Evolutionary conservation across 2,113 vertebrate genomes (phyloP), one percentile per base, ranked within the genome.

Genomic region (Tychaedon coryphoeus): DNA sequence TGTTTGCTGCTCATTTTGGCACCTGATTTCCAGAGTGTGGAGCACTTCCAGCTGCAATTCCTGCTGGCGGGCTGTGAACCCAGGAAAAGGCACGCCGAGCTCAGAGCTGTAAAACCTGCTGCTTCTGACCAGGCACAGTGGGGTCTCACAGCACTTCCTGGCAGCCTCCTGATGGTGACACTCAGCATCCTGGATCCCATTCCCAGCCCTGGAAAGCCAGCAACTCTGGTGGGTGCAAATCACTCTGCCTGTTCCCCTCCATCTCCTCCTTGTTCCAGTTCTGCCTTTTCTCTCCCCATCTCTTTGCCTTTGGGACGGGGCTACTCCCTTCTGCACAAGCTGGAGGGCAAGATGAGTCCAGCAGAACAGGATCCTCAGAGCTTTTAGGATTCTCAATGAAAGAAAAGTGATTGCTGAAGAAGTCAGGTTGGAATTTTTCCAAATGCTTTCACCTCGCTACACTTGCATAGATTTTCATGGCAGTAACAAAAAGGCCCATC

Each of bases 21-120:
- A 28, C 45, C 73, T 36, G 45, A 33, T 85, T 91, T 85, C 84
- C 77, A 85, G 84, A 74, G 58, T 3, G 38, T 6, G 3, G 80
- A 95, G 79, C 86, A 43, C 33, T 91, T 86, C 78, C 92, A 96
- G 88, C 92, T 94, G 94, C 88, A 94, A 3, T 10, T 92, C 83
- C 86, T 95, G 96, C 93, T 43, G 90, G 9, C 23, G 54, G 69
- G 62, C 90, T 84, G 45, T 75, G 93, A 91, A 79, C 87, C 58
- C 62, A 34, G 86, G 82, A 45, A 61, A 22, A 91, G 23, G 36
- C 84, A 43, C 0, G 17, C n/a, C 0, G 50, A 48, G 86, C 69
- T 34, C 14, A 8, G 93, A 78, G 94, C 87, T 95, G 91, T 78
- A 71, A 91, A 92, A 70, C 33, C 76, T 79, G 84, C n/a, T 0